These are phyloP conservation scores for Pelobates fuscus DNA, from an alignment of 2,113 vertebrate species.

Conservation along the genomic window DNA sequence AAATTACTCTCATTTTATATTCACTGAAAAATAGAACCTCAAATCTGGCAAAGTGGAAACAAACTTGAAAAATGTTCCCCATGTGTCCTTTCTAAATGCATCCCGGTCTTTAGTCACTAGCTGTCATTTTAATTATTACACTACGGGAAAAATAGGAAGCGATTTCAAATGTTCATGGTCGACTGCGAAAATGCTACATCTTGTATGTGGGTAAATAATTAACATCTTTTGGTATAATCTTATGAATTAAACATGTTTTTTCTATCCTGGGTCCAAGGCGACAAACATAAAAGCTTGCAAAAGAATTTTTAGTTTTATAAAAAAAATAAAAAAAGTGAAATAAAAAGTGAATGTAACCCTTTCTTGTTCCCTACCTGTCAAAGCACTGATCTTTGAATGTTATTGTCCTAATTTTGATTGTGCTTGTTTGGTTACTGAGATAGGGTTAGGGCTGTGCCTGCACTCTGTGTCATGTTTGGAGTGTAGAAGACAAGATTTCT, in stretches of 20 bases:
- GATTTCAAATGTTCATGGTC: slow-evolving; percentile 44
- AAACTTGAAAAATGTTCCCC: neutral
- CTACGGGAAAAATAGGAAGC: slow-evolving; percentile 6
- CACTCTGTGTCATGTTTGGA: too few relatives aligned
- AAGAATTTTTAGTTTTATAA: too few relatives aligned
- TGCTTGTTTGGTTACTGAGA: too few relatives aligned
- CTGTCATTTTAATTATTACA: slow-evolving; percentile 54
- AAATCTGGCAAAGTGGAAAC: neutral
- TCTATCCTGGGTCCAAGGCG: neutral
- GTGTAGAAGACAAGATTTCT: too few relatives aligned
- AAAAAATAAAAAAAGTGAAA: too few relatives aligned
- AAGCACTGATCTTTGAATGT: too few relatives aligned
- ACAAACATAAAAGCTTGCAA: neutral
- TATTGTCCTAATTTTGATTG: too few relatives aligned
- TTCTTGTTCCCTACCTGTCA: too few relatives aligned
- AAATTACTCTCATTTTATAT: neutral
- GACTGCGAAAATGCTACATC: slow-evolving; percentile 36
- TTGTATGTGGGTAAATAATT: slow-evolving; percentile 34
- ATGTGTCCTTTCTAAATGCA: neutral
- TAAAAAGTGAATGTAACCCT: too few relatives aligned
- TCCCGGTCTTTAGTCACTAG: neutral
- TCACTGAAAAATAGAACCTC: neutral
- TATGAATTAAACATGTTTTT: slow-evolving; percentile 54
- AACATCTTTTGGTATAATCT: slow-evolving; percentile 44
- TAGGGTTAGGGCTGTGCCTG: too few relatives aligned